phyloP scores from a whole-genome alignment of 2,888 invertebrate genomes.

The Aphelenchoides bicaudatus region DNA sequence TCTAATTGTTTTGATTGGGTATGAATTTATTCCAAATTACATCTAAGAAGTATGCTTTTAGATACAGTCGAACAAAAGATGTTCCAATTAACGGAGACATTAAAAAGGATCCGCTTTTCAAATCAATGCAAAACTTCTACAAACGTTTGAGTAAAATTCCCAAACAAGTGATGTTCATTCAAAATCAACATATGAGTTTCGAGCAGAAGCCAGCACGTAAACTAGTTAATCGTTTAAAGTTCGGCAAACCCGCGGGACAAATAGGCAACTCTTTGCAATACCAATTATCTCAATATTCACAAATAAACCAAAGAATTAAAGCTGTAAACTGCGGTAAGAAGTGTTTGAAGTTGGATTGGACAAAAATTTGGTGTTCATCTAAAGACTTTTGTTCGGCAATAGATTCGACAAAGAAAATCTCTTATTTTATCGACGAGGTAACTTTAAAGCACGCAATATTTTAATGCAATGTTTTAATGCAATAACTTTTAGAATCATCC shows the following conservation, averaged over 20 bases:
- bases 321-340: conserved; percentile 3
- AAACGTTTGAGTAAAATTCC: background rate
- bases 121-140: conserved; percentile 4
- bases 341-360: conserved; percentile 8
- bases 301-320: background rate
- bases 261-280: conserved; percentile 8
- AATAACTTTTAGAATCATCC: too few species aligned
- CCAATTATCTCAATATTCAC: background rate
- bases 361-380: background rate
- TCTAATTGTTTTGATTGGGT: background rate
- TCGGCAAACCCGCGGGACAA: background rate
- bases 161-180: conserved; percentile 7
- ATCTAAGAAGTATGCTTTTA: background rate
- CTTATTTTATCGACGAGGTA: conserved; percentile 9
- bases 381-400: conserved; percentile 10
- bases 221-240: conserved; percentile 1
- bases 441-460: too few species aligned
- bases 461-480: too few species aligned
- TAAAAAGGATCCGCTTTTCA: background rate
- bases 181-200: background rate
- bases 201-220: background rate
- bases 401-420: background rate
- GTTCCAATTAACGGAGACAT: background rate
- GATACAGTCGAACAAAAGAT: conserved; percentile 1
- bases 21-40: background rate